Conservation (phyloP, 2,888 invertebrate genomes). For the Cheilosia vulpina region DNA sequence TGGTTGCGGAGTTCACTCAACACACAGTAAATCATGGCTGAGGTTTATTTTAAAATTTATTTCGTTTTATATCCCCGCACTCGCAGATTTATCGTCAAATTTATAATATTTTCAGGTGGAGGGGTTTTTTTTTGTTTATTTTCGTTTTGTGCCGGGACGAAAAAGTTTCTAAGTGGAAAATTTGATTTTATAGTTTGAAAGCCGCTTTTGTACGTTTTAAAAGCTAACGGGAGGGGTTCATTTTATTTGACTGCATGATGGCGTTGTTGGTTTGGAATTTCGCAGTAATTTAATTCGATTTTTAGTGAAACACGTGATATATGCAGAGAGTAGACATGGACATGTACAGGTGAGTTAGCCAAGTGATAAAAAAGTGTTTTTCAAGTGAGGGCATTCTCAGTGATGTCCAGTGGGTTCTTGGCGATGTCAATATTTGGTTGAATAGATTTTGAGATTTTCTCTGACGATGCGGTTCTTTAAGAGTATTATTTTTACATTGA, state of each 20-base stretch:
- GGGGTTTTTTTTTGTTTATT: neutral
- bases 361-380: no score
- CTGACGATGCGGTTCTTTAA: no score
- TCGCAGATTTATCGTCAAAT: conserved; percentile 11
- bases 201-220: neutral
- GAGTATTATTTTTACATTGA: no score
- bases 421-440: no score
- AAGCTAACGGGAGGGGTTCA: neutral
- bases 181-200: conserved; percentile 2
- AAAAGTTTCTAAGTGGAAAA: conserved; percentile 4
- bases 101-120: conserved; percentile 8
- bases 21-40: conserved; percentile 3
- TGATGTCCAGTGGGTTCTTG: no score
- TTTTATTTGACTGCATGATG: neutral
- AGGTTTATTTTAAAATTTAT: neutral
- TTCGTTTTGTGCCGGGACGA: neutral
- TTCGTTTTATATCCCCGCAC: neutral
- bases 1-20: neutral
- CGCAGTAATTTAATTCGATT: neutral
- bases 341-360: no score
- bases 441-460: no score
- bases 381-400: no score
- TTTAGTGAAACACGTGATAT: no score
- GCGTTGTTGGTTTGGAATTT: neutral
- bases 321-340: no score